Evolutionary conservation across 2,113 vertebrate genomes (phyloP), one percentile per base, ranked within the genome.

Genomic region (Urocitellus parryii): DNA sequence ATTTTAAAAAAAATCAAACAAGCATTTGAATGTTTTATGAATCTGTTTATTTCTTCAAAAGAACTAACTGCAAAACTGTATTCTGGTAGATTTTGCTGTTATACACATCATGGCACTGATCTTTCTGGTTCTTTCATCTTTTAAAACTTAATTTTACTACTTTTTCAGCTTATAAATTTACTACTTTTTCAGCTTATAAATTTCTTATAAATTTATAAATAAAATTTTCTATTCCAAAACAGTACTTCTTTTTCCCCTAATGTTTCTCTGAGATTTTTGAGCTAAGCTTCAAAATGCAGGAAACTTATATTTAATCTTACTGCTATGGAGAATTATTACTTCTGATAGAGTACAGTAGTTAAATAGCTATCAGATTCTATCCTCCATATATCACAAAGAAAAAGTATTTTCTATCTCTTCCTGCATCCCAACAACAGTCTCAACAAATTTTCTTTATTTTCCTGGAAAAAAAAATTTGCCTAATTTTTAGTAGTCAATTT

Each of bases 151-250:
- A 61, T 80, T 95, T 94, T 90, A 91, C 92, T 94, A 74, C 22
- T 5, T 89, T 88, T 82, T 58, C 37, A 90, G 68, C 29, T 90
- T 86, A 95, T 89, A 95, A 77, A 93, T 95, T 74, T 90, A 91
- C 92, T 94, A 74, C 22, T 5, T 89, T 88, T 82, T 51, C 37
- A 90, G 68, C 29, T 90, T 86, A 95, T 89, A 95, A 77, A 93
- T 95, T 74, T 42, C 39, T 42, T 42, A 42, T 42, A 42, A 42
- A 42, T 42, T 42, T 42, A 42, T 42, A 42, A 42, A 42, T 42
- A 92, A 80, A 39, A 73, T 39, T 90, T 96, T 92, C 85, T 92
- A 37, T 83, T 92, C 94, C n/a, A 77, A 90, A 96, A 88, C 27
- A 76, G 25, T 78, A 25, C 34, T 85, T 73, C 37, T 72, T 67